A percentile compares a stretch with the other conserved stretches of the same genome.
phyloP scores from a whole-genome alignment of 2,113 vertebrate species.

The Rana temporaria region DNA sequence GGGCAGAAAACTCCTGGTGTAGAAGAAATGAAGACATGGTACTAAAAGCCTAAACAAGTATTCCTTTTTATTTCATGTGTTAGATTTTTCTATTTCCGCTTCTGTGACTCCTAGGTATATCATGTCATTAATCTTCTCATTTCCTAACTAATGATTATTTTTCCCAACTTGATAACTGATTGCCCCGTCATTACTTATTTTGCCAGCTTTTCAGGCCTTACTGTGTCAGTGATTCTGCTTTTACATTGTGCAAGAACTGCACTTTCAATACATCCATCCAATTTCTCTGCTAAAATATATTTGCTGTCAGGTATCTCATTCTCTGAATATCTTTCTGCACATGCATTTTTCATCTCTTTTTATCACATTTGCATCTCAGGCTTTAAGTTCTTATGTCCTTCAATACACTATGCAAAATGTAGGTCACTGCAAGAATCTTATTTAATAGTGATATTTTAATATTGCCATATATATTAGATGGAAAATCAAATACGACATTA shows the following conservation, averaged over 20 bases:
- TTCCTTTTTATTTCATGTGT: background rate
- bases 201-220: background rate
- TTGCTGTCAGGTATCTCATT: background rate
- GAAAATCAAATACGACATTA: background rate
- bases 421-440: background rate
- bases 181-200: background rate
- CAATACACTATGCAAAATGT: background rate
- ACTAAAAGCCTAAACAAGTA: no score
- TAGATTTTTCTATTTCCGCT: background rate
- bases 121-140: slow-evolving; percentile 36
- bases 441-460: background rate
- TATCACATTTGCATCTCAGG: background rate
- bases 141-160: slow-evolving; percentile 9
- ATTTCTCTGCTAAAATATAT: slow-evolving; percentile 30
- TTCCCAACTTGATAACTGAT: background rate
- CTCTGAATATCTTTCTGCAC: background rate
- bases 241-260: background rate
- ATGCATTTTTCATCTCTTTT: background rate
- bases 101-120: background rate
- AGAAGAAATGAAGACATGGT: no score
- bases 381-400: background rate
- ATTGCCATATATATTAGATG: background rate
- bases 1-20: no score
- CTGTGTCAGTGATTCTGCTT: slow-evolving; percentile 10
- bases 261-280: slow-evolving; percentile 9